These are phyloP conservation scores for Limenitis camilla DNA, from an alignment of 2,888 invertebrate species.

Conservation along the genomic window DNA sequence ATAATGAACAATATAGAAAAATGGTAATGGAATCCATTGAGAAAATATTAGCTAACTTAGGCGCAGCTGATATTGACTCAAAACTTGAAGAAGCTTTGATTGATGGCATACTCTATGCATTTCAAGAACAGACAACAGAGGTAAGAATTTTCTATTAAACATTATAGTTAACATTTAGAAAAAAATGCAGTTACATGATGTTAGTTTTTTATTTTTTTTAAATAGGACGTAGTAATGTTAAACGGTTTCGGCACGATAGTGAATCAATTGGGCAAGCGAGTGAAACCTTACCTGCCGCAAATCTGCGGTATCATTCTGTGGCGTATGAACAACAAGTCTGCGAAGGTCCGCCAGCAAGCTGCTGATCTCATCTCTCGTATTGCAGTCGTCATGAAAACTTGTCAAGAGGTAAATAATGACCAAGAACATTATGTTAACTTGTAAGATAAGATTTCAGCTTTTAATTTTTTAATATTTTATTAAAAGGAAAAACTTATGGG, in stretches of 20 bases:
- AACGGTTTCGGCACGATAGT: constrained; percentile 99
- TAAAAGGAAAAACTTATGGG: constrained; percentile 97
- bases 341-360: constrained; percentile 99
- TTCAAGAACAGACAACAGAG: constrained; percentile 99
- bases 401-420: constrained; percentile 84
- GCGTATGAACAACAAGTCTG: constrained; percentile 99
- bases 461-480: neutral
- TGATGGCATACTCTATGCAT: constrained; percentile 99
- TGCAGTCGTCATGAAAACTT: constrained; percentile 99
- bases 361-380: constrained; percentile 98
- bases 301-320: constrained; percentile 99
- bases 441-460: too few relatives aligned
- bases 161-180: too few relatives aligned
- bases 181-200: too few relatives aligned
- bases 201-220: neutral
- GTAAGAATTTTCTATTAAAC: too few relatives aligned
- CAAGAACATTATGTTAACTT: too few relatives aligned
- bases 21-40: constrained; percentile 99
- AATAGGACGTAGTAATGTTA: constrained; percentile 97
- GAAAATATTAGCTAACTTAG: constrained; percentile 97
- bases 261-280: constrained; percentile 96
- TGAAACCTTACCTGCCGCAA: constrained; percentile 98
- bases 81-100: constrained; percentile 98
- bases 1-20: constrained; percentile 99
- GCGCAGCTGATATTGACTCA: constrained; percentile 98